A percentile compares a stretch with the other conserved stretches of the same genome.
These are phyloP conservation scores for Athene cunicularia DNA, from an alignment of 2,113 vertebrate genomes.

Conservation along the genomic window DNA sequence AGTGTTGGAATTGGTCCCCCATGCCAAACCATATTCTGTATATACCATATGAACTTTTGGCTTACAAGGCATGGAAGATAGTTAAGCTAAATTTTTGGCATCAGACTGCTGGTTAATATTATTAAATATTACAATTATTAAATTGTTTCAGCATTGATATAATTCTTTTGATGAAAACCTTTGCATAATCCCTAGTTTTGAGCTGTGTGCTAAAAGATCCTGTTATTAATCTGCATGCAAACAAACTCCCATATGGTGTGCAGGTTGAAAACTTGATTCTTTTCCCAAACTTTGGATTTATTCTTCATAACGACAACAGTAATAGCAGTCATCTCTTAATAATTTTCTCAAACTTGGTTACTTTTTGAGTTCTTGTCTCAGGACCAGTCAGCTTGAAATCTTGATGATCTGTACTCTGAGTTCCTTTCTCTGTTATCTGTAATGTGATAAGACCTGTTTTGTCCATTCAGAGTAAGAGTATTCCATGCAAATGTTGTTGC, in stretches of 20 bases:
- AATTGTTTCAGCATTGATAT: not conserved
- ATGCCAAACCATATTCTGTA: not conserved
- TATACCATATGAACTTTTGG: not conserved
- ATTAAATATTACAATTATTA: no score
- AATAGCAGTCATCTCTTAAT: not conserved
- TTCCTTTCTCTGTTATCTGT: not conserved
- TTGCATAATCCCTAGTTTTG: not conserved
- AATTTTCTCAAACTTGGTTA: not conserved
- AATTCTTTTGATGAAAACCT: not conserved
- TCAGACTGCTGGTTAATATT: not conserved
- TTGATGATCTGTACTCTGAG: not conserved
- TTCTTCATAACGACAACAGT: not conserved
- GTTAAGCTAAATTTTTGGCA: not conserved
- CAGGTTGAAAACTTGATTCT: not conserved
- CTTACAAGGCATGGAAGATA: not conserved
- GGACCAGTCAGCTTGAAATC: not conserved
- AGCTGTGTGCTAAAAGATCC: not conserved
- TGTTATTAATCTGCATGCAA: not conserved
- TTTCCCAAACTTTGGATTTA: not conserved
- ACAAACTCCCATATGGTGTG: not conserved
- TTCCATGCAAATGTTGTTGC: not conserved
- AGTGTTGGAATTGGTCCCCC: not conserved
- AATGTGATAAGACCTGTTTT: not conserved
- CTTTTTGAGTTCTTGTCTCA: not conserved
- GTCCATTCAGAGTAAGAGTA: not conserved